A percentile compares a stretch with the other conserved stretches of the same genome.
Evolutionary conservation across 2,797 vertebrate species (phyloP).

Genomic region (Enteromius anoplus): DNA sequence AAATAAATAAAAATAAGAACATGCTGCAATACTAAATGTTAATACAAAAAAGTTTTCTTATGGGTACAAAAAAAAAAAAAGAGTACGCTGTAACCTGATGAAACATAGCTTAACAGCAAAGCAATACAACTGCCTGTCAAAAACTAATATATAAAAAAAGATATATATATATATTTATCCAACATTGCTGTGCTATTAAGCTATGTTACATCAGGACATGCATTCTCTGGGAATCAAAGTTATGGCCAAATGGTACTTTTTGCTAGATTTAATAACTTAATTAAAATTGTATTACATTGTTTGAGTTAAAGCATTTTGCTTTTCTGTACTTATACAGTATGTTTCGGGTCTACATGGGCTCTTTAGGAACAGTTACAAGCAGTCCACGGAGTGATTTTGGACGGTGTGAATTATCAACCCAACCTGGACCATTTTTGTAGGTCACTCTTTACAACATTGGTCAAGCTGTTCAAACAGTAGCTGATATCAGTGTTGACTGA

Average conservation of each 20-base stretch:
- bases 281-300: neutral
- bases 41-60: too few relatives aligned
- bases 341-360: constrained; percentile 35
- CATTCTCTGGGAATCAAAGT: too few relatives aligned
- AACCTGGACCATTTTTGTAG: constrained; percentile 70
- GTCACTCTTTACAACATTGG: constrained; percentile 77
- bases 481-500: constrained; percentile 72
- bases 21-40: neutral
- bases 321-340: neutral
- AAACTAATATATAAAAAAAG: neutral
- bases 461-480: constrained; percentile 80
- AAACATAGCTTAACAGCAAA: neutral
- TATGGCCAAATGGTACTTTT: neutral
- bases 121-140: neutral
- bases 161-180: too few relatives aligned
- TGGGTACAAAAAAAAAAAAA: neutral
- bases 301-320: neutral
- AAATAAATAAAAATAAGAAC: too few relatives aligned
- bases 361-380: neutral
- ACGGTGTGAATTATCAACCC: neutral
- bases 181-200: too few relatives aligned
- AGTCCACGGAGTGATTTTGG: neutral
- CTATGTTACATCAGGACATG: too few relatives aligned
- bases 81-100: neutral
- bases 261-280: neutral